Conservation (phyloP, 1,140 invertebrate genomes). For the Drosophila mauritiana region DNA sequence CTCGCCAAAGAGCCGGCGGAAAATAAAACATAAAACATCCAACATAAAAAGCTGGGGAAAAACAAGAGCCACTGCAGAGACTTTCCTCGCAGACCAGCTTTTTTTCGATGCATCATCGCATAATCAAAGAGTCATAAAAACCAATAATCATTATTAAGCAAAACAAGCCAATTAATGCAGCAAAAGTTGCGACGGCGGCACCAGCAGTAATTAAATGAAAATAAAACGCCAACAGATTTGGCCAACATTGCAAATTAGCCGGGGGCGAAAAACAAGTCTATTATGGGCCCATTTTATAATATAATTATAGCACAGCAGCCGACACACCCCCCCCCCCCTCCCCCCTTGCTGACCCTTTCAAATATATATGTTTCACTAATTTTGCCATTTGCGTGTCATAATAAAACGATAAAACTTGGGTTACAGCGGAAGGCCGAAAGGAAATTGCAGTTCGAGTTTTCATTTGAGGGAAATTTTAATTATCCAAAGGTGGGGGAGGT, state of each 20-base stretch:
- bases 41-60: slow-evolving; percentile 1
- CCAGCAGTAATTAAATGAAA: slow-evolving; percentile 78
- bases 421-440: slow-evolving; percentile 40
- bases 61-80: background rate
- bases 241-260: slow-evolving; percentile 54
- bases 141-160: slow-evolving; percentile 83
- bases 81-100: slow-evolving; percentile 34
- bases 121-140: slow-evolving; percentile 83
- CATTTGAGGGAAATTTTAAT: slow-evolving; percentile 6
- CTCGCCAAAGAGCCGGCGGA: slow-evolving; percentile 44
- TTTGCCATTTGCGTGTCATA: slow-evolving; percentile 77
- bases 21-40: background rate
- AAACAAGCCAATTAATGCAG: slow-evolving; percentile 82
- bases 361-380: slow-evolving; percentile 54
- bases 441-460: slow-evolving; percentile 25
- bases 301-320: slow-evolving; percentile 59
- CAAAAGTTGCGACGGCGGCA: slow-evolving; percentile 17
- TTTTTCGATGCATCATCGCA: slow-evolving; percentile 82
- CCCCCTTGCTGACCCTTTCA: no score
- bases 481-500: background rate
- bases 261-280: slow-evolving; percentile 58
- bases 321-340: background rate
- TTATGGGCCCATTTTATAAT: slow-evolving; percentile 54
- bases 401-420: slow-evolving; percentile 62
- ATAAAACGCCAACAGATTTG: slow-evolving; percentile 74